Percentiles rank a stretch among this genome's conserved stretches.
Evolutionary conservation across 2,888 invertebrate genomes (phyloP).

Genomic region (Macrosiphum euphorbiae): DNA sequence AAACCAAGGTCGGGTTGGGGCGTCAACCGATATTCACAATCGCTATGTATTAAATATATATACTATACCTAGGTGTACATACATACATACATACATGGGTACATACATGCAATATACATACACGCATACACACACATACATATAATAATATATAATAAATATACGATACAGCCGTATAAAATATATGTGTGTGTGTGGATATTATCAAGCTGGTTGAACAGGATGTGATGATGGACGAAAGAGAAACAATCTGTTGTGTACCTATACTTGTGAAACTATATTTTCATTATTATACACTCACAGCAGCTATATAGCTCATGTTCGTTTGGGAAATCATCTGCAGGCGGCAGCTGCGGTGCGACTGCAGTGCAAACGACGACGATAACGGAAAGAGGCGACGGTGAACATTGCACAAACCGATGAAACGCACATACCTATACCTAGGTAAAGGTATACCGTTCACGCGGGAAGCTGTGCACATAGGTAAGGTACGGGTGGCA

Average conservation of each 20-base stretch:
- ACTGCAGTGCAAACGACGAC: background rate
- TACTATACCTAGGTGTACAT: background rate
- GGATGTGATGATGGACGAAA: slow-evolving; percentile 39
- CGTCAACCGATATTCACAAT: slow-evolving; percentile 54
- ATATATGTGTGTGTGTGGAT: background rate
- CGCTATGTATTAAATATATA: background rate
- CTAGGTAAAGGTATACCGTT: background rate
- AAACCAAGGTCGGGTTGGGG: slow-evolving; percentile 47
- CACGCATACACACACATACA: background rate
- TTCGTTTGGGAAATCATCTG: background rate
- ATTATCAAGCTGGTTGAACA: slow-evolving; percentile 39
- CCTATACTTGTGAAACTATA: background rate
- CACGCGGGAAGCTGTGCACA: background rate
- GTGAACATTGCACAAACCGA: background rate
- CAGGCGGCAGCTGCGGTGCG: background rate
- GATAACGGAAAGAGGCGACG: background rate
- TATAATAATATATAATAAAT: background rate
- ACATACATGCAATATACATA: background rate
- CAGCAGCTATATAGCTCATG: background rate
- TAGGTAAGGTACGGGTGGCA: background rate
- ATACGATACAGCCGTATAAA: background rate
- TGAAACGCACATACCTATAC: background rate
- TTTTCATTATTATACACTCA: background rate
- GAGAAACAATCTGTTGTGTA: background rate
- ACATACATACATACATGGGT: background rate